Evolutionary conservation across 1,140 invertebrate species (phyloP), one percentile per base, ranked within the genome.

Genomic region (Zaprionus inermis): DNA sequence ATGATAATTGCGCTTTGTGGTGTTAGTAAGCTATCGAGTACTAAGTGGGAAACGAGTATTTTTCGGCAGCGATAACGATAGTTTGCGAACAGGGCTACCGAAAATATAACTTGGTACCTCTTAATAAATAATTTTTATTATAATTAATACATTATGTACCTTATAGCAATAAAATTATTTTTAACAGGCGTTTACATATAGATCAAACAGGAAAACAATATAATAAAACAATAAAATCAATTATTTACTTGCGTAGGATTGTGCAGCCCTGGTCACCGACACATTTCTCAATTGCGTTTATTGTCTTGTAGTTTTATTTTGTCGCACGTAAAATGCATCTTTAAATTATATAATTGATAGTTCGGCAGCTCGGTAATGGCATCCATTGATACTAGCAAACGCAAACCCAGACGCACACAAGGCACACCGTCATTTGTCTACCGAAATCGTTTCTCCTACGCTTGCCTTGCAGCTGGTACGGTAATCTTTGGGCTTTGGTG

Each of bases 371-470:
- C 56, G 76, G 90, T 88, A 72, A 91, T 91, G 90, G 90, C 81
- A 65, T 66, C 74, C 16, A 89, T 82, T 61, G 85, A 92, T 54
- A 77, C 74, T 5, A 84, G 36, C n/a, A 81, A 80, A 57, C 80
- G 91, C 18, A 92, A 92, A 78, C 91, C 91, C 18, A 75, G 91
- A 79, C 83, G 90, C 63, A 91, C 86, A 28, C 64, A 77, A 60
- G 91, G 91, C 30, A 92, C 91, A 34, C 91, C 91, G 12, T 85
- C 91, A 24, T 92, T 76, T 61, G 38, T 61, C 5, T 90, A 83
- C 55, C 76, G 91, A 34, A 92, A 92, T 80, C 77, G 88, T 44
- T 89, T 92, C 59, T 91, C 91, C 18, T 81, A 71, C 30, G 91
- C 79, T 22, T 36, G 85, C 0, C 54, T 92, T 41, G 79, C 71